Evolutionary conservation across 2,113 vertebrate species (phyloP).

Genomic region (Gila orcuttii): DNA sequence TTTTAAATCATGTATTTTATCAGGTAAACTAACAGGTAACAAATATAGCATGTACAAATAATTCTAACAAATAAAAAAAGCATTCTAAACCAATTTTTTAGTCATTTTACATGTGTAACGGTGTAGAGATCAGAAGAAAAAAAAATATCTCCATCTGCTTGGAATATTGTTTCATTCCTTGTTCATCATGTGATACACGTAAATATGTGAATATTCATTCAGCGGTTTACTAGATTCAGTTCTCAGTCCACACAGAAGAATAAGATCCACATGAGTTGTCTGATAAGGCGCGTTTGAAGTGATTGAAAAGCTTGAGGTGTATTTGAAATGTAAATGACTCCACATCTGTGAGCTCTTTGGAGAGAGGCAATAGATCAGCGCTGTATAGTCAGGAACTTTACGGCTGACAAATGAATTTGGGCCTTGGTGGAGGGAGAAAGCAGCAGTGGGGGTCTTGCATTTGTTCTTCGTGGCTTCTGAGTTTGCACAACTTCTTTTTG

Average conservation of each 20-base stretch:
- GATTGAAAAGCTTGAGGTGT: slow-evolving; percentile 60
- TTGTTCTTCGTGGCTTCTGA: slow-evolving; percentile 64
- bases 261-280: slow-evolving; percentile 56
- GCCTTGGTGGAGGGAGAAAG: slow-evolving; percentile 59
- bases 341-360: slow-evolving; percentile 60
- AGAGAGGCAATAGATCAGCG: slow-evolving; percentile 62
- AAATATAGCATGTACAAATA: no score
- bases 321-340: slow-evolving; percentile 65
- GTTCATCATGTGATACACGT: not conserved
- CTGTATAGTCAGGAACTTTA: slow-evolving; percentile 63
- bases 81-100: no score
- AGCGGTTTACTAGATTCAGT: slow-evolving; percentile 19
- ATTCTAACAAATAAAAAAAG: no score
- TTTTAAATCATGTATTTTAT: no score
- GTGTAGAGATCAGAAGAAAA: not conserved
- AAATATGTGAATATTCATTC: not conserved
- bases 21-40: no score
- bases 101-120: not conserved
- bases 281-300: slow-evolving; percentile 62
- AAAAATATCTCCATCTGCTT: not conserved
- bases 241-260: slow-evolving; percentile 43
- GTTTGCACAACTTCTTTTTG: slow-evolving; percentile 63
- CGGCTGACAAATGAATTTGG: slow-evolving; percentile 68
- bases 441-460: slow-evolving; percentile 60
- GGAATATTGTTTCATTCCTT: slow-evolving; percentile 7